Evolutionary conservation across 2,797 vertebrate species (phyloP), one percentile per base, ranked within the genome.

Genomic region (Thalassophryne amazonica): DNA sequence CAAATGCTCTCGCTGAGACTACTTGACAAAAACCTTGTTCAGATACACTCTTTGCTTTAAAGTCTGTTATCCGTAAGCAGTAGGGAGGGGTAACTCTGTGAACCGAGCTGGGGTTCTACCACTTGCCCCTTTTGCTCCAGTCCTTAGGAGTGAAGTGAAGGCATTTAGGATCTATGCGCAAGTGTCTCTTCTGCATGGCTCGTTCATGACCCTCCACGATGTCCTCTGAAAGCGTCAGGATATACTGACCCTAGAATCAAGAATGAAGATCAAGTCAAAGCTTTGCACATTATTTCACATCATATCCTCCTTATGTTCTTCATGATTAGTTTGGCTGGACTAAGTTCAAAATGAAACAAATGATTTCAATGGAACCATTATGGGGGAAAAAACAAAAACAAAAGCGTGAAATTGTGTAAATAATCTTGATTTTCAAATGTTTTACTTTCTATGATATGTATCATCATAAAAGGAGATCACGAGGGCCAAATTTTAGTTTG

Each of bases 111-210:
- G 10, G 41, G 16, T 7, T 68, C 68, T 80, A 98, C 95, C 95
- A 98, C 79, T 98, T 98, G 6, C 95, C 95, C 79, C 95, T 82
- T 73, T 98, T 98, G 86, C 95, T 98, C 95, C 95, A 98, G 90
- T 98, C 95, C 74, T 98, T 98, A 3, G 95, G 95, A 27, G 94
- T 96, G 82, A 98, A 97, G 80, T 98, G 95, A 64, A 97, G 91
- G 85, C 95, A 97, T 88, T 98, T 98, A 48, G 95, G 88, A 74
- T 98, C 95, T 1, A 98, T 98, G 54, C 95, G 93, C 14, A 97
- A 88, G 49, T 96, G 92, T 25, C 95, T 90, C 73, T 98, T 98
- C 42, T 96, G 90, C 94, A 98, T 98, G 2, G 95, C 95, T 41
- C 93, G 86, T 78, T 98, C 94, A 0, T 98, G 95, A 0, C 95